These are phyloP conservation scores for Platyscapa corneri DNA, from an alignment of 1,140 invertebrate genomes.

Conservation along the genomic window DNA sequence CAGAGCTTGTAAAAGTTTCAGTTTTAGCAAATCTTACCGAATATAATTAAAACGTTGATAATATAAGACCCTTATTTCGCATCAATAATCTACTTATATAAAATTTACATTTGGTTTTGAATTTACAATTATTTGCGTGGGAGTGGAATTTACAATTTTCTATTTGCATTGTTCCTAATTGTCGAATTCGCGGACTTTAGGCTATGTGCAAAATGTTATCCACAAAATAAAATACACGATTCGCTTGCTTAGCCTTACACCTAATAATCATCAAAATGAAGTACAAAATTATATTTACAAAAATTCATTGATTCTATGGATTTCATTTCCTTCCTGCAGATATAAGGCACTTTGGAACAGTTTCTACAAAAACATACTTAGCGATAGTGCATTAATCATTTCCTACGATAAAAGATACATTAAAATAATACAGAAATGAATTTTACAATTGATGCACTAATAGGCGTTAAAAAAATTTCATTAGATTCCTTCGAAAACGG, in stretches of 20 bases:
- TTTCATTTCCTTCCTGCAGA: constrained; percentile 56
- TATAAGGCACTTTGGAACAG: constrained; percentile 73
- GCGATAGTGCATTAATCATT: constrained; percentile 45
- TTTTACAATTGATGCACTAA: constrained; percentile 44
- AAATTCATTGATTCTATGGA: constrained; percentile 55
- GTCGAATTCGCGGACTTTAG: constrained; percentile 44
- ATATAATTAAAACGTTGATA: constrained; percentile 39
- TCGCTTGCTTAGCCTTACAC: constrained; percentile 41
- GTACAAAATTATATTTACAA: constrained; percentile 71
- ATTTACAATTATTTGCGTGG: constrained; percentile 45
- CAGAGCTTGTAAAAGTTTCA: background rate
- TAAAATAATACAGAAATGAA: constrained; percentile 39
- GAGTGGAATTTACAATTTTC: constrained; percentile 39
- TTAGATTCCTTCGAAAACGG: constrained; percentile 37
- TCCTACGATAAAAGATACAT: constrained; percentile 41
- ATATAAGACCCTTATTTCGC: constrained; percentile 39
- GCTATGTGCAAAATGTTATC: constrained; percentile 50
- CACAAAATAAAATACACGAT: constrained; percentile 62
- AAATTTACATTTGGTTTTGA: constrained; percentile 54
- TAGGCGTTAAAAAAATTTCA: constrained; percentile 33
- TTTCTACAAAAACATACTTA: constrained; percentile 60
- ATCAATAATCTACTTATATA: constrained; percentile 50
- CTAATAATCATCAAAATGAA: constrained; percentile 59
- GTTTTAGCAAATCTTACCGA: constrained; percentile 48
- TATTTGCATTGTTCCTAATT: constrained; percentile 39